Evolutionary conservation across 2,113 vertebrate species (phyloP), one percentile per base, ranked within the genome.

Genomic region (Aramus guarauna): DNA sequence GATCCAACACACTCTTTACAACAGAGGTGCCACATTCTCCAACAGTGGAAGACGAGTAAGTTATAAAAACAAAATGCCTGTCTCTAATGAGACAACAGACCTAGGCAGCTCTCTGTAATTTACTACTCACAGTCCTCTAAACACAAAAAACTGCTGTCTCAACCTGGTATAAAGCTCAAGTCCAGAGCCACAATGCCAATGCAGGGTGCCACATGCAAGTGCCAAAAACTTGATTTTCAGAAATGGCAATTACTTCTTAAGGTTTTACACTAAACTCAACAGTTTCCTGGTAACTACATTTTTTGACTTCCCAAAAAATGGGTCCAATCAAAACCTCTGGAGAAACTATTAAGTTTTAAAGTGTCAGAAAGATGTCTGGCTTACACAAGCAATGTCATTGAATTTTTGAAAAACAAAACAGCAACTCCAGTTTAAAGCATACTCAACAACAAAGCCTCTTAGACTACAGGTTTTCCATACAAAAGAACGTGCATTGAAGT

Each of bases 151-250:
- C 8, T 32, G 26, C 39, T 64, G 22, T 18, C 47, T 72, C 69
- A 75, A 8, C 0, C 1, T 4, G 3, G 1, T 30, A 55, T 17
- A 59, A 85, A 63, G n/a, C 11, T 77, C 16, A 39, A 69, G 22
- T 50, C 45, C 56, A 36, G 59, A 94, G 71, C 7, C 15, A 36
- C 50, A 56, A 36, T 3, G 30, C 13, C 17, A 29, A 18, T 4
- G 16, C 26, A 58, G 18, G 26, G 16, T n/a, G 30, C 53, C 6
- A 45, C 9, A 50, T 0, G 0, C 5, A 72, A 80, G 15, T 29
- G 19, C 5, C 36, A 77, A 66, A 69, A 41, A 1, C 10, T 5
- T 66, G 18, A 34, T 92, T 67, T 86, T 75, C 76, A 78, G 23
- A 75, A 92, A 75, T 7, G 12, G 15, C 4, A 47, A 34, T 55